Conservation (phyloP, 2,113 vertebrate genomes). For the Paralichthys olivaceus region DNA sequence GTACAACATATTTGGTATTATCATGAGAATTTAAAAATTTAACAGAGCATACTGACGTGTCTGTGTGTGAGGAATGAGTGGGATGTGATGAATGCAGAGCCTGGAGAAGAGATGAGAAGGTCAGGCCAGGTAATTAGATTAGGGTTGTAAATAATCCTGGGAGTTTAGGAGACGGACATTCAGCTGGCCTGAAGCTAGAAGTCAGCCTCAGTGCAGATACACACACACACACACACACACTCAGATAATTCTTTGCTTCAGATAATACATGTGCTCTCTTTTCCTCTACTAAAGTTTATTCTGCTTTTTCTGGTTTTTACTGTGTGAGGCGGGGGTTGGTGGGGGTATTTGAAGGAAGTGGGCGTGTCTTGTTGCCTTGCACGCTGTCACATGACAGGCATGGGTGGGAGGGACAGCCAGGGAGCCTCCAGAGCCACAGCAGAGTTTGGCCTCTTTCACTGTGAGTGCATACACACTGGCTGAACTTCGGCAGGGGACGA, state of each 20-base stretch:
- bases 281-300: conserved; percentile 5
- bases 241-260: background rate
- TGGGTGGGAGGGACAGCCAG: conserved; percentile 63
- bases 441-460: conserved; percentile 75
- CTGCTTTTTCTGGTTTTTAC: conserved; percentile 2
- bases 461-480: conserved; percentile 26
- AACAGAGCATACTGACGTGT: background rate
- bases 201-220: background rate
- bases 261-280: background rate
- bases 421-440: conserved; percentile 61
- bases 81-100: conserved; percentile 48
- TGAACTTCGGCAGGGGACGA: conserved; percentile 66
- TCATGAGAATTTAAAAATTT: background rate
- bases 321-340: background rate
- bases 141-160: conserved; percentile 43
- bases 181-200: conserved; percentile 18
- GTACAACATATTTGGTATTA: background rate
- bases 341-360: conserved; percentile 61
- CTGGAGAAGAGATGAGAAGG: conserved; percentile 30
- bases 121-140: conserved; percentile 45
- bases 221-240: background rate
- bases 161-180: conserved; percentile 16
- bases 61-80: conserved; percentile 40
- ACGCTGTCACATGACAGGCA: conserved; percentile 72
- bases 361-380: conserved; percentile 58